Evolutionary conservation across 2,888 invertebrate species (phyloP).

Genomic region (Helobdella robusta): DNA sequence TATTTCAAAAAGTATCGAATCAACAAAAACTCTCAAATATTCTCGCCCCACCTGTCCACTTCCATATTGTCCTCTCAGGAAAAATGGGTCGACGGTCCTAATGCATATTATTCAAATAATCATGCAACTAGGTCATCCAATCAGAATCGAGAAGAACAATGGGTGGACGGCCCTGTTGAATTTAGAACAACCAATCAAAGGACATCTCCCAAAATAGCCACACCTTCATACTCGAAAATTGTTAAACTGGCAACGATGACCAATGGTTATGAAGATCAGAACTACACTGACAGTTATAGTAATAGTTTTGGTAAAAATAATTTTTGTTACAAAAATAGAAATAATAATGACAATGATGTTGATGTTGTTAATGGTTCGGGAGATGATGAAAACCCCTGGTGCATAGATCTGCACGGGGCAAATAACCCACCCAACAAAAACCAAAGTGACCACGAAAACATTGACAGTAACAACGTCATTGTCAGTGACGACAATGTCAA

Average conservation of each 20-base stretch:
- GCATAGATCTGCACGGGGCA: too few species aligned
- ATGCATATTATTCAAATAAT: constrained; percentile 54
- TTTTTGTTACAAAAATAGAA: too few species aligned
- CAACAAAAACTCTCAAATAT: not conserved
- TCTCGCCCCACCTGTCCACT: not conserved
- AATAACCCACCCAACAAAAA: too few species aligned
- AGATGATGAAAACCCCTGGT: too few species aligned
- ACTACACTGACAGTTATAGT: too few species aligned
- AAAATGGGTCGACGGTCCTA: constrained; percentile 91
- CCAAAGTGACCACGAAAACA: too few species aligned
- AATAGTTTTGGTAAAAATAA: too few species aligned
- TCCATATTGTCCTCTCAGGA: constrained; percentile 52
- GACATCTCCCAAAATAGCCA: constrained; percentile 31
- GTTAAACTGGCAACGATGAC: constrained; percentile 11
- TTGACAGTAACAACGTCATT: too few species aligned
- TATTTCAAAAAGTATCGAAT: not conserved
- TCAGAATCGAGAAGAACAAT: constrained; percentile 46
- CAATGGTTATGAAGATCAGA: not conserved
- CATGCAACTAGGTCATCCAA: not conserved
- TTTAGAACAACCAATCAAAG: constrained; percentile 51
- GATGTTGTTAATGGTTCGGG: not conserved
- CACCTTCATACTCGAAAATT: constrained; percentile 18
- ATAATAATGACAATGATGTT: too few species aligned
- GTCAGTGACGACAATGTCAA: too few species aligned
- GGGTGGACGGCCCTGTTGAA: constrained; percentile 81